phyloP scores from a whole-genome alignment of 2,888 invertebrate species.

The Subacronicta megacephala region DNA sequence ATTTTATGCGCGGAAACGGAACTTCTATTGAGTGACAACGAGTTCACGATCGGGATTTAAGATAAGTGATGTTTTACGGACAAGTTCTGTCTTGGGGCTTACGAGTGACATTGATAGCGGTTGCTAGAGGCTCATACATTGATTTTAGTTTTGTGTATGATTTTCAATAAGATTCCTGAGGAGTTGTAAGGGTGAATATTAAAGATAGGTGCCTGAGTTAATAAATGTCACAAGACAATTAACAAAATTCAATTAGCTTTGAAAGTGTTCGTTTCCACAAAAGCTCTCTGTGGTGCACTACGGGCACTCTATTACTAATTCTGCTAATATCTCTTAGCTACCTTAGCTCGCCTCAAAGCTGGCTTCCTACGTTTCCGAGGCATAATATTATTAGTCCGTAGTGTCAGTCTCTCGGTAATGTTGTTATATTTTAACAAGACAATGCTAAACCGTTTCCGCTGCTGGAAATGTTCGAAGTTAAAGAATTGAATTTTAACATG shows the following conservation, averaged over 20 bases:
- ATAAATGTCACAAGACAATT: too few relatives aligned
- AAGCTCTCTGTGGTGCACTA: neutral
- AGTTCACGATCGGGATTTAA: constrained; percentile 37
- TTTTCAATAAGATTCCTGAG: neutral
- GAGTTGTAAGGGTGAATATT: neutral
- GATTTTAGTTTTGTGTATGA: neutral
- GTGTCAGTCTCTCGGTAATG: neutral
- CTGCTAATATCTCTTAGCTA: neutral
- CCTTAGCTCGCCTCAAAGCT: neutral
- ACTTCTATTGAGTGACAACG: constrained; percentile 38
- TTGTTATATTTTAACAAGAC: neutral
- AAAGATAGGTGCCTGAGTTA: too few relatives aligned
- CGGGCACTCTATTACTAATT: neutral
- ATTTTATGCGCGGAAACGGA: constrained; percentile 48
- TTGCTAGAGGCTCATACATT: too few relatives aligned
- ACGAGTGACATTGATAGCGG: neutral
- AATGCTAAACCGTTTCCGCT: too few relatives aligned
- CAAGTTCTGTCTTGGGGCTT: constrained; percentile 9
- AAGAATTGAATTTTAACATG: neutral
- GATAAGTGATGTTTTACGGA: constrained; percentile 38
- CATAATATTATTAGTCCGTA: neutral
- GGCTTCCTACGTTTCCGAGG: neutral
- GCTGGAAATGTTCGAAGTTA: neutral
- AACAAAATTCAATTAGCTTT: too few relatives aligned
- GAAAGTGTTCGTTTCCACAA: neutral